Conservation (phyloP, 2,113 vertebrate species). For the Pantherophis guttatus region DNA sequence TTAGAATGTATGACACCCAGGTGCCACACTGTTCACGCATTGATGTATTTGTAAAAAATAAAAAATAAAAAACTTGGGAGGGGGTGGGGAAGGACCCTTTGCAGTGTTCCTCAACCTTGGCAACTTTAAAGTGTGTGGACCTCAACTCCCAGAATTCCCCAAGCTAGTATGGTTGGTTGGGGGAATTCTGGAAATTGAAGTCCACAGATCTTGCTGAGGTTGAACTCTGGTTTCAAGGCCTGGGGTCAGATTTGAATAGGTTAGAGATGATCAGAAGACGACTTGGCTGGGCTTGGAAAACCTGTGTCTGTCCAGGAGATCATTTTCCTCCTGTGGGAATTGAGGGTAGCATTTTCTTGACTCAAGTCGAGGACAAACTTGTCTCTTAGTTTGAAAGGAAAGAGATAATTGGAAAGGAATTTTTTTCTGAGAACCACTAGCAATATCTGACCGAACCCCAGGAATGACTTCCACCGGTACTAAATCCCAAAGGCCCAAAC, state of each 20-base stretch:
- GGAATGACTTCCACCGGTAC: neutral
- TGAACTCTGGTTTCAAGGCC: too few relatives aligned
- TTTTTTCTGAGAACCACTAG: neutral
- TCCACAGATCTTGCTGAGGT: neutral
- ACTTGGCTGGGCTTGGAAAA: neutral
- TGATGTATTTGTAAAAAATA: too few relatives aligned
- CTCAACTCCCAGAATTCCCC: neutral
- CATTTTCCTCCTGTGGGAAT: neutral
- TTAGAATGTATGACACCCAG: too few relatives aligned
- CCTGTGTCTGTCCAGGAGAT: neutral
- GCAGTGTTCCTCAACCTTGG: neutral
- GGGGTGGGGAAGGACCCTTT: neutral
- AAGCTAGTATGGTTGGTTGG: neutral
- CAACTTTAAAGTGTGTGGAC: neutral
- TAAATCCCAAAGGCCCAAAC: conserved; percentile 10
- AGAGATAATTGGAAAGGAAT: neutral
- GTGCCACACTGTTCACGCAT: too few relatives aligned
- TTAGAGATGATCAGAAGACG: neutral
- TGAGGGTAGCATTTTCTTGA: neutral
- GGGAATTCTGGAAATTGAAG: neutral
- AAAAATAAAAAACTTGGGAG: too few relatives aligned
- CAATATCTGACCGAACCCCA: neutral
- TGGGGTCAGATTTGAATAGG: neutral
- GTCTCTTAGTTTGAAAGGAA: neutral
- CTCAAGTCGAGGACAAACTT: neutral